Base-by-base conservation (phyloP, 2,888 invertebrate species). In the Aphidius colemani region DNA sequence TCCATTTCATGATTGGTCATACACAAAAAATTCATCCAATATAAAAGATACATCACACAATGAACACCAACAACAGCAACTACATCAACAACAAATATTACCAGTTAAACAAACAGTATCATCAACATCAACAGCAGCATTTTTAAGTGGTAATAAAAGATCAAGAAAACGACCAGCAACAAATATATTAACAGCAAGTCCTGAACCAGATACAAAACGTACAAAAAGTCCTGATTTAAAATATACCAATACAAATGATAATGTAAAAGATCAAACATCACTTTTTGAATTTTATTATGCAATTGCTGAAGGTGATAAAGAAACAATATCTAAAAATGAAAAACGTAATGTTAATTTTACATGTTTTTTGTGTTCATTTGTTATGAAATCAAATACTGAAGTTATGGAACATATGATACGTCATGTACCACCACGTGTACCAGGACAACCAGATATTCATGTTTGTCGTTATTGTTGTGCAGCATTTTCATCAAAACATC, bases 1-100 rank as follows among this genome's bases (percentile, higher is more conserved):
- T 83, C 91, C 90, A 0, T 90, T 90, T 72, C 86, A 86, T 70
- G 86, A 88, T 74, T 90, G 90, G 89, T 84, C 84, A 46, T 82
- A 79, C 48, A 66, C 77, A 7, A 68, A 62, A 6, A 57, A 61
- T 4, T 7, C 53, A 3, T 41, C 41, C 13, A 39, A 46, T 11
- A 9, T 18, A 7, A 40, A 46, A n/a, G 18, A 56, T 48, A 51
- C 66, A 39, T 67, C 13, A 46, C 30, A 30, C 5, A 30, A 30
- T 30, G 30, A 30, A 30, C 30, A 30, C 18, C 64, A 11, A 11
- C 48, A 6, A 51, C 59, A 45, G 13, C 61, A 5, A 39, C 59
- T n/a, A n/a, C n/a, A 10, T 11, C 64, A 7, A 62, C 40, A 45
- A 41, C 7, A 10, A 55, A 44, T 40, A 9, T 51, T 43, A 30